Conservation (phyloP, 2,113 vertebrate species). For the Microcebus ravelobensis region DNA sequence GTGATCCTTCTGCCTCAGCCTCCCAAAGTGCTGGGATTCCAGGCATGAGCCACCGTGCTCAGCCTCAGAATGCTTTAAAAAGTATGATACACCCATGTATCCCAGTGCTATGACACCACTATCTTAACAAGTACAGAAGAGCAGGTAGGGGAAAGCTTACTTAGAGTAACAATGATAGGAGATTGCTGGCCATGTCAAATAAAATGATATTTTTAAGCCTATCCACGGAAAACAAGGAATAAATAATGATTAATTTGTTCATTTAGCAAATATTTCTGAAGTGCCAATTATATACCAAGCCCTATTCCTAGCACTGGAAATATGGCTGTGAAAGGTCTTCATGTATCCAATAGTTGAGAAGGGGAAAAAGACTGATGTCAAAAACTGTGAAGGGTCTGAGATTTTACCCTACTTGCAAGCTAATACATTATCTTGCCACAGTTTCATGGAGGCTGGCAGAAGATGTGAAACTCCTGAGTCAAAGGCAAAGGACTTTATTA, state of each 20-base stretch:
- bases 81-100: background rate
- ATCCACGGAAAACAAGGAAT: constrained; percentile 35
- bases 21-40: too few relatives aligned
- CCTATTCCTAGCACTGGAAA: background rate
- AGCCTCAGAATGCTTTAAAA: background rate
- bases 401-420: constrained; percentile 6
- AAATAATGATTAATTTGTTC: constrained; percentile 26
- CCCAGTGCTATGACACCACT: background rate
- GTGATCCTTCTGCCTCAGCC: too few relatives aligned
- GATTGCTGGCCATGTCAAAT: background rate
- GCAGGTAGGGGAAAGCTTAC: background rate
- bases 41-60: too few relatives aligned
- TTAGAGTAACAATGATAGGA: background rate
- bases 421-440: constrained; percentile 37
- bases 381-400: background rate
- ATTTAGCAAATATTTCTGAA: constrained; percentile 48
- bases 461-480: constrained; percentile 29
- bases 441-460: constrained; percentile 28
- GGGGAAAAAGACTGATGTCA: background rate
- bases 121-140: background rate
- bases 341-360: background rate
- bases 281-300: background rate
- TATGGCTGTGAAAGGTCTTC: background rate
- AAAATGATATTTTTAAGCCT: constrained; percentile 40
- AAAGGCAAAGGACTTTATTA: constrained; percentile 41